phyloP scores from a whole-genome alignment of 2,888 invertebrate genomes.

The Cataglyphis cursor region DNA sequence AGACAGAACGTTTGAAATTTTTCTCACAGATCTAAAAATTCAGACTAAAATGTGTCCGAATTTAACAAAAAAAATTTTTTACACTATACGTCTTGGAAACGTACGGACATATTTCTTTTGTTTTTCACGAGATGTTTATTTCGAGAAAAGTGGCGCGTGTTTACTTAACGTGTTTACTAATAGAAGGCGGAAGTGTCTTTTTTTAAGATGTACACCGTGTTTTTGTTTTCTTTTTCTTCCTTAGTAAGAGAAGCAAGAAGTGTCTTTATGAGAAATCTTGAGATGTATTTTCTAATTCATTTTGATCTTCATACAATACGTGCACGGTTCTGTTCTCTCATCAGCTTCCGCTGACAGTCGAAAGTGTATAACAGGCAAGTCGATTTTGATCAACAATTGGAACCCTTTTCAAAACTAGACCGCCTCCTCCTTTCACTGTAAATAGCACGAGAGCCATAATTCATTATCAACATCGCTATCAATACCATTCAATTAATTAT shows the following conservation, averaged over 20 bases:
- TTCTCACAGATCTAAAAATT: no score
- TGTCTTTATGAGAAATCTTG: no score
- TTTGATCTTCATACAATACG: neutral
- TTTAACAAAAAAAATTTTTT: no score
- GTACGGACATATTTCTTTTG: neutral
- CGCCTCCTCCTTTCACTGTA: constrained; percentile 64
- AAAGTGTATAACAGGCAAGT: neutral
- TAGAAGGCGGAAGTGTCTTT: neutral
- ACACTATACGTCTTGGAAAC: neutral
- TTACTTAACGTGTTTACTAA: no score
- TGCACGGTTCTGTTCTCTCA: neutral
- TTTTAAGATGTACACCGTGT: no score
- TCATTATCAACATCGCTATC: constrained; percentile 53
- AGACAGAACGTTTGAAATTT: no score
- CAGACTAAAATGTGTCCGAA: no score
- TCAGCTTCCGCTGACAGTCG: neutral
- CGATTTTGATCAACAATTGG: constrained; percentile 31
- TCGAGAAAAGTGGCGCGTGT: neutral
- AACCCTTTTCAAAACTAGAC: constrained; percentile 57
- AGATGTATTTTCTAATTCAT: neutral
- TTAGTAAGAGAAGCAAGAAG: neutral
- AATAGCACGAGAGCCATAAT: constrained; percentile 49
- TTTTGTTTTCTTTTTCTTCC: neutral
- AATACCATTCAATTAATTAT: constrained; percentile 39
- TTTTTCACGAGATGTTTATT: neutral